phyloP scores from a whole-genome alignment of 2,797 vertebrate genomes.

The Acanthis flammea region DNA sequence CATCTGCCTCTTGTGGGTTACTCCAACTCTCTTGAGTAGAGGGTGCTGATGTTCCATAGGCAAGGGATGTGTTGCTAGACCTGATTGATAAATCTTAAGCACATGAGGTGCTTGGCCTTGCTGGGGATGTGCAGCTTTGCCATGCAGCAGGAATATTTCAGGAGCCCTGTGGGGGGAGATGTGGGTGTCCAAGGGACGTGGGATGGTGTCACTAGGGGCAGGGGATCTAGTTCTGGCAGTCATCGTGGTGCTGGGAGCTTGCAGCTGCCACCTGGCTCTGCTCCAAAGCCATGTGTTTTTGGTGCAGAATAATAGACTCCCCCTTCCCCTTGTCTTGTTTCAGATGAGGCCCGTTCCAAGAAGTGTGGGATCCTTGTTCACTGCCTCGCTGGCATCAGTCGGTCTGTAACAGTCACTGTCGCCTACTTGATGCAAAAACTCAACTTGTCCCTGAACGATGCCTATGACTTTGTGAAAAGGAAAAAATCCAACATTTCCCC shows the following conservation, averaged over 20 bases:
- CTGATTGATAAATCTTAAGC: not conserved
- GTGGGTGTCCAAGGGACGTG: not conserved
- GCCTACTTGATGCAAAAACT: constrained; percentile 99
- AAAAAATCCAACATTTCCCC: constrained; percentile 99
- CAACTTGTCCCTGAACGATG: constrained; percentile 96
- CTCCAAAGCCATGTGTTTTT: not conserved
- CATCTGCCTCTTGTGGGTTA: not conserved
- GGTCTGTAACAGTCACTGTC: constrained; percentile 95
- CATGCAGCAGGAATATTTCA: fast-evolving
- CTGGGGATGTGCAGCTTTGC: not conserved
- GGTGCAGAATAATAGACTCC: constrained; percentile 38
- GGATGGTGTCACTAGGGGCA: not conserved
- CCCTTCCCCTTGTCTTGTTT: constrained; percentile 58
- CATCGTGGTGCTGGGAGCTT: not conserved
- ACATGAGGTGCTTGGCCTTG: not conserved
- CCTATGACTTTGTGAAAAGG: constrained; percentile 96
- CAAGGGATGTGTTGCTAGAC: not conserved
- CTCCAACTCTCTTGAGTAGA: not conserved
- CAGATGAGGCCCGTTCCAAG: constrained; percentile 95
- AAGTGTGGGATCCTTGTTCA: constrained; percentile 97
- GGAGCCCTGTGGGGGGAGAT: not conserved
- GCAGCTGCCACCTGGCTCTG: constrained; percentile 7
- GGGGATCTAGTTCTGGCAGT: constrained; percentile 9
- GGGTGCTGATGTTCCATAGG: not conserved
- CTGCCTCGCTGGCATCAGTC: constrained; percentile 96